Percentiles rank a stretch among this genome's conserved stretches.
Conservation (phyloP, 2,888 invertebrate species). For the Cecidostiba fungosa region DNA sequence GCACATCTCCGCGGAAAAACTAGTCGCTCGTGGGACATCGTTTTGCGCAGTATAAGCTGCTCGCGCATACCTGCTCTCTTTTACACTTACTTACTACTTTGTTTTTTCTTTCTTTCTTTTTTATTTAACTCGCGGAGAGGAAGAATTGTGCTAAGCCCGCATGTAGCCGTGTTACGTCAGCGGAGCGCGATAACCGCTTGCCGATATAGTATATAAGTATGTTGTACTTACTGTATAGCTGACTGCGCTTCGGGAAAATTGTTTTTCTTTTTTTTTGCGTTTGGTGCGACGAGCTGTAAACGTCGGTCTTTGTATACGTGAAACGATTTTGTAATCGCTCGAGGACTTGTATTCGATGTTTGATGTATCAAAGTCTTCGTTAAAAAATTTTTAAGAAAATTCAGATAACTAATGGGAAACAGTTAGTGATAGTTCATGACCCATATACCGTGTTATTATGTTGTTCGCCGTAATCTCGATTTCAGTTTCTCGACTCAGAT, state of each 20-base stretch:
- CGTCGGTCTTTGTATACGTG: not conserved
- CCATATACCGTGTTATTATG: not conserved
- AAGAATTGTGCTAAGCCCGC: not conserved
- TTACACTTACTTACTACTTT: not conserved
- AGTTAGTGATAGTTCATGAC: not conserved
- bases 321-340: not conserved
- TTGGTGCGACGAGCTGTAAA: no score
- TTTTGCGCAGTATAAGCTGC: not conserved
- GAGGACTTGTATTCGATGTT: not conserved
- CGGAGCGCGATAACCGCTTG: not conserved
- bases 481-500: not conserved
- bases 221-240: not conserved
- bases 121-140: not conserved
- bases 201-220: not conserved
- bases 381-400: no score
- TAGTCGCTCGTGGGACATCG: conserved; percentile 16
- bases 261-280: not conserved
- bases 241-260: not conserved
- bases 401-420: not conserved
- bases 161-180: not conserved
- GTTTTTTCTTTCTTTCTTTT: not conserved
- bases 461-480: not conserved
- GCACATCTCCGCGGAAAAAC: conserved; percentile 8
- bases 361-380: no score
- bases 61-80: not conserved